Evolutionary conservation across 2,113 vertebrate genomes (phyloP).

Genomic region (Cynopterus brachyotis): DNA sequence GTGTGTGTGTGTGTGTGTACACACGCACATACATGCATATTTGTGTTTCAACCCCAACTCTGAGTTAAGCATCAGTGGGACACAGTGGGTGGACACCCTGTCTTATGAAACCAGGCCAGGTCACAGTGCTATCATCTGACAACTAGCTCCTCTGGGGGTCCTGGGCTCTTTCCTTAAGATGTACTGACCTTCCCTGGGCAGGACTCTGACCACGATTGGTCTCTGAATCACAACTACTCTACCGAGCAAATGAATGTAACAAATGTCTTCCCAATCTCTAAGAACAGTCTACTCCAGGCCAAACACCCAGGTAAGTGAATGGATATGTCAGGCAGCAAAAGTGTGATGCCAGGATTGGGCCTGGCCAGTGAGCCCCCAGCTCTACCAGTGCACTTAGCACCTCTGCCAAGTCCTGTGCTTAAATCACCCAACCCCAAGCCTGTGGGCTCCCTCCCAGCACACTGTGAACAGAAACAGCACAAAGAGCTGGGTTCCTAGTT

Average conservation of each 20-base stretch:
- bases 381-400: neutral
- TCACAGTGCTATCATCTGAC: fast-evolving
- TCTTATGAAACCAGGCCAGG: neutral
- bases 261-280: neutral
- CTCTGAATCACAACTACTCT: neutral
- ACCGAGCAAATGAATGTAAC: neutral
- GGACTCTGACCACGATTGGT: neutral
- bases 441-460: neutral
- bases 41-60: neutral
- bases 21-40: fast-evolving
- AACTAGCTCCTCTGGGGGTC: neutral
- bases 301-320: neutral
- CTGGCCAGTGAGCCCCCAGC: neutral
- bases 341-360: neutral
- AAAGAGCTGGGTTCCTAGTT: neutral
- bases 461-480: neutral
- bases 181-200: neutral
- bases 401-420: neutral
- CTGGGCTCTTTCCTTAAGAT: neutral
- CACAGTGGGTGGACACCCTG: too few species aligned
- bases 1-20: neutral
- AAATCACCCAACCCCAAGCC: neutral
- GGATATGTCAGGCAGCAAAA: neutral
- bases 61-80: neutral
- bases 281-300: neutral